A percentile compares a stretch with the other conserved stretches of the same genome.
Conservation (phyloP, 2,888 invertebrate species). For the Nebria salina region DNA sequence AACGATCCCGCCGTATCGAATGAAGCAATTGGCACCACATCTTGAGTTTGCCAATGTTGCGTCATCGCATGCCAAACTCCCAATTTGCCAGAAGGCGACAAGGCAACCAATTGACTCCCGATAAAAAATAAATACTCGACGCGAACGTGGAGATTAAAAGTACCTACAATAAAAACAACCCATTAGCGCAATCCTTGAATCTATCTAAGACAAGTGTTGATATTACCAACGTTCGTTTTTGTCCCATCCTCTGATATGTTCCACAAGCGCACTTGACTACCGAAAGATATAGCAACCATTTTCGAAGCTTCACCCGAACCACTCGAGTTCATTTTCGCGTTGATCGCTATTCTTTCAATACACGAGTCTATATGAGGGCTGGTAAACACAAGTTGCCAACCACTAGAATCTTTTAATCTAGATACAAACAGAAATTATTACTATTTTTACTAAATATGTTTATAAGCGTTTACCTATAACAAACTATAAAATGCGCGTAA, state of each 20-base stretch:
- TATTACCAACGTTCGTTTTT: slow-evolving; percentile 75
- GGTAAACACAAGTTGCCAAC: slow-evolving; percentile 95
- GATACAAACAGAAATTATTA: slow-evolving; percentile 39
- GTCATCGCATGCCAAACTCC: slow-evolving; percentile 99
- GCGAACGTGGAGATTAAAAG: slow-evolving; percentile 89
- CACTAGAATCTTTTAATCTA: slow-evolving; percentile 92
- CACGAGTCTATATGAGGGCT: slow-evolving; percentile 90
- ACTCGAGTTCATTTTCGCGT: slow-evolving; percentile 71
- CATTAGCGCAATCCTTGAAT: neutral
- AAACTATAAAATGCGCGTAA: slow-evolving; percentile 94
- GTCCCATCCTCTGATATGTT: slow-evolving; percentile 80
- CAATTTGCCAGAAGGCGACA: slow-evolving; percentile 91
- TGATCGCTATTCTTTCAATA: slow-evolving; percentile 93
- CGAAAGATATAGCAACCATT: slow-evolving; percentile 86
- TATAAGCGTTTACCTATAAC: slow-evolving; percentile 77
- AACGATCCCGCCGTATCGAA: slow-evolving; percentile 98
- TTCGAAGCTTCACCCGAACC: slow-evolving; percentile 70
- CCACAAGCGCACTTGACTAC: slow-evolving; percentile 81
- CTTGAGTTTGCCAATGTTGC: slow-evolving; percentile 98
- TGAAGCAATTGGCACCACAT: slow-evolving; percentile 93
- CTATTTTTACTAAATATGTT: neutral
- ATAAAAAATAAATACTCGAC: slow-evolving; percentile 98
- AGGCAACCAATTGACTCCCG: slow-evolving; percentile 96
- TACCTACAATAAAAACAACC: slow-evolving; percentile 67
- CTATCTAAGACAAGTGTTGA: neutral